Percentiles rank a stretch among this genome's conserved stretches.
Conservation (phyloP, 2,888 invertebrate species). For the Orthonychiurus folsomi region DNA sequence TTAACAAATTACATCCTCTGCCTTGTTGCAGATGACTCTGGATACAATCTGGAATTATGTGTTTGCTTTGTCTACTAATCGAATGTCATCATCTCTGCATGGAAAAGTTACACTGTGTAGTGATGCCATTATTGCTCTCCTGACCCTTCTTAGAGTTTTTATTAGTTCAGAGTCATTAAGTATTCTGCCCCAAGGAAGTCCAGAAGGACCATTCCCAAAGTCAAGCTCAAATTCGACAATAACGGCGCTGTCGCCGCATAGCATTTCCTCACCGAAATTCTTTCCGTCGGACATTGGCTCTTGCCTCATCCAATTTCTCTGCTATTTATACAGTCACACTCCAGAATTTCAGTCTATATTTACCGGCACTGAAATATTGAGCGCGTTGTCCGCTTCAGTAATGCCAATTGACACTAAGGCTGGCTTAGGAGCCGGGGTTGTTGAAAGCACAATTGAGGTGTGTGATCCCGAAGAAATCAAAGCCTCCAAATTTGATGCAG, state of each 20-base stretch:
- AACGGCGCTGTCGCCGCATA: neutral
- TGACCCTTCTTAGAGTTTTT: slow-evolving; percentile 48
- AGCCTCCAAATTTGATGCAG: slow-evolving; percentile 15
- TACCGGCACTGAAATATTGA: slow-evolving; percentile 82
- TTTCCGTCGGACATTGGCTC: slow-evolving; percentile 32
- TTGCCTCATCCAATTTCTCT: slow-evolving; percentile 62
- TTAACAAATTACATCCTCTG: too few species aligned
- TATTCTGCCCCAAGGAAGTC: neutral
- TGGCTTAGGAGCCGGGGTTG: slow-evolving; percentile 1
- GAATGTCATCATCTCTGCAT: slow-evolving; percentile 55
- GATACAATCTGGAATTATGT: slow-evolving; percentile 90
- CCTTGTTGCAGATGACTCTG: slow-evolving; percentile 53
- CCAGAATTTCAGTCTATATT: slow-evolving; percentile 85
- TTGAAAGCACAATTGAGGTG: neutral
- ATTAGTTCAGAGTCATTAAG: slow-evolving; percentile 25
- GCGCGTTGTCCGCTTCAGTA: slow-evolving; percentile 72
- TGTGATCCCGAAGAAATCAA: slow-evolving; percentile 21
- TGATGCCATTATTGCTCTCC: slow-evolving; percentile 79
- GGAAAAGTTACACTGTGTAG: slow-evolving; percentile 72
- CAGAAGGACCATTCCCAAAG: neutral
- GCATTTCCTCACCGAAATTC: slow-evolving; percentile 2
- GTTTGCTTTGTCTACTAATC: slow-evolving; percentile 64
- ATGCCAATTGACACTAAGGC: slow-evolving; percentile 54
- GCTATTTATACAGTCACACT: slow-evolving; percentile 90
- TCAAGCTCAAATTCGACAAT: neutral